These are phyloP conservation scores for Dasyornis broadbenti DNA, from an alignment of 2,113 vertebrate species.

Conservation along the genomic window DNA sequence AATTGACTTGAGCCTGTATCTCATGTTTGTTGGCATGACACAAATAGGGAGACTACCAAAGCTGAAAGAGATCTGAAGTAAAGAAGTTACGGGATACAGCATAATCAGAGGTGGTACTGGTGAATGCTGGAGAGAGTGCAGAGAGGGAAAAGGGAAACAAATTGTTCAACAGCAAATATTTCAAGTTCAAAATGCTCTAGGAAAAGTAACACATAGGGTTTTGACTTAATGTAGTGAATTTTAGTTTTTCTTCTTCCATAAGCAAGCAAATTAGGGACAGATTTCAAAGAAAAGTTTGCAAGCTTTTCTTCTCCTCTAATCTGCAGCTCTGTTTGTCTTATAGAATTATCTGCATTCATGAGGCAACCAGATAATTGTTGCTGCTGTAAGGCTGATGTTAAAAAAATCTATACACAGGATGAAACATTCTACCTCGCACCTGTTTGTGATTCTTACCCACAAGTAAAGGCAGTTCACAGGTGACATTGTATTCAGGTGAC, in stretches of 20 bases:
- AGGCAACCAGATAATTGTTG: background rate
- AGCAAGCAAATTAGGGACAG: background rate
- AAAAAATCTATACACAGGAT: background rate
- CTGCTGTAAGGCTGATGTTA: background rate
- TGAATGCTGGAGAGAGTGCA: background rate
- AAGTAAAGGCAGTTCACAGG: background rate
- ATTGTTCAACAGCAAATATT: background rate
- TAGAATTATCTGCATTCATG: background rate
- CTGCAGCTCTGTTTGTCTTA: background rate
- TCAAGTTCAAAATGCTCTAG: background rate
- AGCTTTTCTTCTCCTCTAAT: background rate
- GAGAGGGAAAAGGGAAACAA: background rate
- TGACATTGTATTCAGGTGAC: background rate
- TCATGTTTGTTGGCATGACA: background rate
- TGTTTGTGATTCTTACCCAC: background rate
- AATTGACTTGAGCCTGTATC: background rate
- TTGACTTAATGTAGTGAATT: background rate
- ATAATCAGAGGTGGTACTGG: background rate
- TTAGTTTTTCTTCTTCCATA: background rate
- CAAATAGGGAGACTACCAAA: background rate
- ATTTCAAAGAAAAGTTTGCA: background rate
- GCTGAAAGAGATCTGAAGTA: background rate
- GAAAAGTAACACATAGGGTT: background rate
- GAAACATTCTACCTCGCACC: background rate
- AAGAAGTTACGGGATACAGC: background rate